Evolutionary conservation across 2,113 vertebrate genomes (phyloP).

Genomic region (Rhadina sibilatrix): DNA sequence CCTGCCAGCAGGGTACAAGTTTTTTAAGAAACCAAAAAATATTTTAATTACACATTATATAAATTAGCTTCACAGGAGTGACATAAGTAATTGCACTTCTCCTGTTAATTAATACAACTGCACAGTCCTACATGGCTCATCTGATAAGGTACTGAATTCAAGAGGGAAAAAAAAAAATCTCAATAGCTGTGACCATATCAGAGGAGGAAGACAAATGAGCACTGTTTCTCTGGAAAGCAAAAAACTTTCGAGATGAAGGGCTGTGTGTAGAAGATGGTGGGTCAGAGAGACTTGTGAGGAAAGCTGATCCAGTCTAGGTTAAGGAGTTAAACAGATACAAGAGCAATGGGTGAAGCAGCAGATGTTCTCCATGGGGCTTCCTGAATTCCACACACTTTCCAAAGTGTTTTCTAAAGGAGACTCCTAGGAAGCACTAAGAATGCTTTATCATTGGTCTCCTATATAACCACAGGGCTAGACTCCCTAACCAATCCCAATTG

Average conservation of each 20-base stretch:
- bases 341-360: not conserved
- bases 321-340: not conserved
- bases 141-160: not conserved
- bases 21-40: not conserved
- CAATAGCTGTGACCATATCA: not conserved
- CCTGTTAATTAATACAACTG: slow-evolving; percentile 4
- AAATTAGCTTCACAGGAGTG: not conserved
- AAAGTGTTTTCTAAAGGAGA: not conserved
- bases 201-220: not conserved
- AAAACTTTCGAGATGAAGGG: not conserved
- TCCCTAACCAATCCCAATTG: not conserved
- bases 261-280: not conserved
- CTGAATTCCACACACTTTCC: not conserved
- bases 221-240: not conserved
- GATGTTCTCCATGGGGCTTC: not conserved
- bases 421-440: not conserved
- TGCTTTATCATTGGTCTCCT: not conserved
- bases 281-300: not conserved
- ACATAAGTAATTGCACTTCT: not conserved
- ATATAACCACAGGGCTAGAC: not conserved
- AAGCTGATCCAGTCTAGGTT: not conserved
- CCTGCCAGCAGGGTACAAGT: not conserved
- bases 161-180: not conserved
- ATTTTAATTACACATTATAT: not conserved
- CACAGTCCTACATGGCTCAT: not conserved